Conservation (phyloP, 2,113 vertebrate species). For the Pelodiscus sinensis region DNA sequence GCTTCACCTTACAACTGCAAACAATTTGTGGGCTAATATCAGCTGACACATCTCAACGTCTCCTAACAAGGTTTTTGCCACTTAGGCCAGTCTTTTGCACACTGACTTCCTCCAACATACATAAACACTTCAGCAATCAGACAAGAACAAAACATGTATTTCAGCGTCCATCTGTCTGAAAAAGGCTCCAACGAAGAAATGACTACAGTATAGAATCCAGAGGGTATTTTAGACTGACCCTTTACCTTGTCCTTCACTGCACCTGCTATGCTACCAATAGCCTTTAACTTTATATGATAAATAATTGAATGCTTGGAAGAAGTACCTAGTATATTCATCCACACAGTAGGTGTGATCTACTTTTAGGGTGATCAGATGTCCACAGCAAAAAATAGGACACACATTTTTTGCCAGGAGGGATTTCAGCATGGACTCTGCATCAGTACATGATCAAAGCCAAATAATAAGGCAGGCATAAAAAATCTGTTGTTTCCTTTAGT, state of each 20-base stretch:
- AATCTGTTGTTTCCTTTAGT: background rate
- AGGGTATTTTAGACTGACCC: background rate
- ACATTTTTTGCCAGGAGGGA: background rate
- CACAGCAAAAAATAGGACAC: constrained; percentile 24
- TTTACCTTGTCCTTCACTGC: constrained; percentile 18
- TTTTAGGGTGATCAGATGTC: constrained; percentile 47
- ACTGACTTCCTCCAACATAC: background rate
- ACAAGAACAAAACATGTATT: background rate
- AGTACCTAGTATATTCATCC: constrained; percentile 3
- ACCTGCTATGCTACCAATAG: constrained; percentile 2
- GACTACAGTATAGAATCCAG: background rate
- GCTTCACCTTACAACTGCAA: background rate
- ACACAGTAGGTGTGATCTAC: constrained; percentile 48
- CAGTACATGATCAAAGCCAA: constrained; percentile 20
- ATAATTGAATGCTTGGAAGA: constrained; percentile 25
- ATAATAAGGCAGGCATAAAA: constrained; percentile 26
- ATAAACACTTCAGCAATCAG: background rate
- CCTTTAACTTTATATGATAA: constrained; percentile 12
- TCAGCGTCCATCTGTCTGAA: background rate
- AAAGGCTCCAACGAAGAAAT: constrained; percentile 3
- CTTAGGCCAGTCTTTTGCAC: background rate
- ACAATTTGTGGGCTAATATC: background rate
- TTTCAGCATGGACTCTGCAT: background rate
- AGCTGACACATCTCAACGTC: background rate
- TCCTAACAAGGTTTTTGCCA: background rate